Evolutionary conservation across 2,113 vertebrate species (phyloP), one percentile per base, ranked within the genome.

Genomic region (Labrus mixtus): DNA sequence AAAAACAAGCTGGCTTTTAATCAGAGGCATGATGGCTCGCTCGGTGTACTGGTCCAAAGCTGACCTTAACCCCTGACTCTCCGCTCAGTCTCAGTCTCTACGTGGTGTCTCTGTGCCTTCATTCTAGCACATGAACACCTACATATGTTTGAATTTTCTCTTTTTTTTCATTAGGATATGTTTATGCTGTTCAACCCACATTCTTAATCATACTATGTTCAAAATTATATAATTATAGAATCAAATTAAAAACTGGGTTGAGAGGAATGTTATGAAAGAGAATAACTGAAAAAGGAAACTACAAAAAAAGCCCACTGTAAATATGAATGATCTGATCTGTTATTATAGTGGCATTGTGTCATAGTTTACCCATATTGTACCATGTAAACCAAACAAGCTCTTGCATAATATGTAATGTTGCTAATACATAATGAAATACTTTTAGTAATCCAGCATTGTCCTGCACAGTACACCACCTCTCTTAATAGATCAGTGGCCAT

Each of bases 1-100:
- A 90, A 94, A 87, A 95, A 94, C 90, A 91, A 92, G 87, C 81
- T 78, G 82, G 45, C 67, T 87, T 92, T 85, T 91, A 90, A 84
- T 87, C 86, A 82, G 66, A 41, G 66, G 59, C 81, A 63, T 81
- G 85, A 78, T 82, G 71, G 76, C 57, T 65, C 4, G 36, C 72
- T 79, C 29, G 16, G 76, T 81, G 76, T 23, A 63, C 67, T 39
- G 79, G 82, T 48, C 79, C n/a, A 5, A 66, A 51, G 75, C 66
- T 70, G 67, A 90, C 83, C 83, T 81, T 81, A 66, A 78, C 81
- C 81, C 67, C 55, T 8, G 64, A 39, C 68, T 41, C 41, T 58
- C 33, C 2, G 17, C 50, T 68, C 55, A 65, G 70, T 43, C 63
- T 10, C 33, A 56, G 59, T 23, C 1, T 6, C 50, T 77, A 39